Conservation (phyloP, 2,888 invertebrate genomes). For the Alviniconcha strummeri region DNA sequence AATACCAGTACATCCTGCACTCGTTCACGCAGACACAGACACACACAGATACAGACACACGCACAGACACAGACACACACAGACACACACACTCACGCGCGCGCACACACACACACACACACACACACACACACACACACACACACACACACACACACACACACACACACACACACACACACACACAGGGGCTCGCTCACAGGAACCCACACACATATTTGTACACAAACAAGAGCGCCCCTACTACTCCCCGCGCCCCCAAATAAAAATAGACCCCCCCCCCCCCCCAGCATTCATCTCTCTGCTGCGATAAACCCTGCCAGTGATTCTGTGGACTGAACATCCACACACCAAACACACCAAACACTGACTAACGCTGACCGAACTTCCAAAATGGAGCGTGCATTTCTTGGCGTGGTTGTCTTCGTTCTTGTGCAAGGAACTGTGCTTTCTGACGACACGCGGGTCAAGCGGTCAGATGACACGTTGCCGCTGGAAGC, state of each 20-base stretch:
- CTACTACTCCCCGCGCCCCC: not conserved
- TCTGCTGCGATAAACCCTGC: not conserved
- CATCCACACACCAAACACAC: not conserved
- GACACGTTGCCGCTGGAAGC: too few relatives aligned
- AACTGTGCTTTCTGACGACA: too few relatives aligned
- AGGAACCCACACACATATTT: not conserved
- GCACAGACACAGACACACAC: too few relatives aligned
- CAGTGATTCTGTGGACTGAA: not conserved
- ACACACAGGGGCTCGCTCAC: not conserved
- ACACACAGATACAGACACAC: not conserved
- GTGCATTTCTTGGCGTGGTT: too few relatives aligned
- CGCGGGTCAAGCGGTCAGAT: too few relatives aligned
- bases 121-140: not conserved
- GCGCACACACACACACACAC: constrained; percentile 4
- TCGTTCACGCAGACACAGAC: not conserved
- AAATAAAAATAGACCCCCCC: not conserved
- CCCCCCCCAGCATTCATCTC: not conserved
- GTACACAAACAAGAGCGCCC: not conserved
- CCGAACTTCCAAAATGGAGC: not conserved
- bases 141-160: not conserved
- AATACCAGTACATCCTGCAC: not conserved
- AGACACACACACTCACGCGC: not conserved
- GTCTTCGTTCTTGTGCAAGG: too few relatives aligned
- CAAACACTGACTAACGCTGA: not conserved
- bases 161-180: not conserved